Evolutionary conservation across 2,888 invertebrate species (phyloP).

Genomic region (Lysandra coridon): DNA sequence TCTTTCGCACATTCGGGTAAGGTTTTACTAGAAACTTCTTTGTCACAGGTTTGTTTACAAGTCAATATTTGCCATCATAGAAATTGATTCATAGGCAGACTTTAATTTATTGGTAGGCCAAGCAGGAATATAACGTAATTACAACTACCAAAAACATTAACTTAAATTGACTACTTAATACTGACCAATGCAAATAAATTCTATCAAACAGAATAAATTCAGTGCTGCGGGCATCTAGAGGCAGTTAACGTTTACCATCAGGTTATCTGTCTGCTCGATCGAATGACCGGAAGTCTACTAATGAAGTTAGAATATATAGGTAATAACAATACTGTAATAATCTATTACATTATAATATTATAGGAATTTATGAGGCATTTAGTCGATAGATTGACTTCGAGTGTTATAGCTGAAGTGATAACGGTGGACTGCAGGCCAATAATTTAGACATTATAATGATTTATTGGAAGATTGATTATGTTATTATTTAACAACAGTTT

Average conservation of each 20-base stretch:
- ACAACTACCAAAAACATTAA: too few species aligned
- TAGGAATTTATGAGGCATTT: constrained; percentile 4
- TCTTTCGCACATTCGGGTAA: constrained; percentile 38
- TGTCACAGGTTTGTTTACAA: too few species aligned
- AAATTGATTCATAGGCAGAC: too few species aligned
- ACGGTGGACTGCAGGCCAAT: not conserved
- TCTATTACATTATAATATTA: not conserved
- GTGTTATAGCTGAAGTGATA: constrained; percentile 7
- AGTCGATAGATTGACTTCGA: constrained; percentile 3
- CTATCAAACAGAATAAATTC: too few species aligned
- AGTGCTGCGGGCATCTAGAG: too few species aligned
- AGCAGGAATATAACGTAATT: too few species aligned
- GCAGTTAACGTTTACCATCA: not conserved
- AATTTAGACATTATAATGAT: constrained; percentile 1
- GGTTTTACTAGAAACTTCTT: not conserved
- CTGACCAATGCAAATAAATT: too few species aligned
- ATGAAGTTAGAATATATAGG: not conserved
- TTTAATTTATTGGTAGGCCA: too few species aligned
- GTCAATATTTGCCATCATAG: too few species aligned
- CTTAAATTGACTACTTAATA: too few species aligned
- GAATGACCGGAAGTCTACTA: too few species aligned
- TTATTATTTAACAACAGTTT: too few species aligned
- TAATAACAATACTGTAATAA: not conserved
- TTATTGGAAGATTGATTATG: not conserved
- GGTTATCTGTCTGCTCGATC: not conserved